Base-by-base conservation (phyloP, 2,797 vertebrate genomes). In the Crocodylus rhombifer region DNA sequence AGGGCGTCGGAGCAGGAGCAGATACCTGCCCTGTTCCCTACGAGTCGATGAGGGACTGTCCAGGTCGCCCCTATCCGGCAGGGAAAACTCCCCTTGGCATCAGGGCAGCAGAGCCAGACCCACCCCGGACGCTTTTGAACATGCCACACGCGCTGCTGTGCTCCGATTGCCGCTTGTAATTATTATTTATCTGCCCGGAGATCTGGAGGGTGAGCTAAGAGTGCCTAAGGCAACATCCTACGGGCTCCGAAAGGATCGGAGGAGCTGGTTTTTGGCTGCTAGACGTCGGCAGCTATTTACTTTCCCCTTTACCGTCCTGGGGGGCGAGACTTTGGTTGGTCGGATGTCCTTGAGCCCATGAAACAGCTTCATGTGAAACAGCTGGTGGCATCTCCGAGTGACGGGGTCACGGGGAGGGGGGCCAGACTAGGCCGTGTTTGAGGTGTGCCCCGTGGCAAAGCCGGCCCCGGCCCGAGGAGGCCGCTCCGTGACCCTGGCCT, bases 401-500 rank as follows among this genome's bases (percentile, higher is more conserved):
- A 10, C 2, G 42, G 42, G 42, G 42, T 42, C 42, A 42, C 7
- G 73, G 61, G 3, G 61, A 77, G 64, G 77, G 58, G 77, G 71
- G 57, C 77, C 86, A 82, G 62, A 76, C 77, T 61, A 63, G 58
- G 36, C 65, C 56, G 75, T 63, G n/a, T 76, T 69, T 81, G 88
- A 81, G 76, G 88, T 67, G 30, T n/a, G n/a, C 58, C 71, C 58
- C 65, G 28, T 63, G 77, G 56, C 73, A 81, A 63, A 36, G 56
- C 74, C 23, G 75, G 92, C 84, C 71, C 86, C 17, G 84, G 80
- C 92, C 93, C 94, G 92, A 95, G 92, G 95, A 93, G 92, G 95
- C 94, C 93, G 92, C 93, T 95, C 95, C 91, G 94, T 96, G 94
- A 92, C 51, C 15, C 84, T 94, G 96, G 96, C 96, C 96, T 96